Percentiles rank a stretch among this genome's conserved stretches.
phyloP scores from a whole-genome alignment of 2,113 vertebrate genomes.

The Gopherus flavomarginatus region DNA sequence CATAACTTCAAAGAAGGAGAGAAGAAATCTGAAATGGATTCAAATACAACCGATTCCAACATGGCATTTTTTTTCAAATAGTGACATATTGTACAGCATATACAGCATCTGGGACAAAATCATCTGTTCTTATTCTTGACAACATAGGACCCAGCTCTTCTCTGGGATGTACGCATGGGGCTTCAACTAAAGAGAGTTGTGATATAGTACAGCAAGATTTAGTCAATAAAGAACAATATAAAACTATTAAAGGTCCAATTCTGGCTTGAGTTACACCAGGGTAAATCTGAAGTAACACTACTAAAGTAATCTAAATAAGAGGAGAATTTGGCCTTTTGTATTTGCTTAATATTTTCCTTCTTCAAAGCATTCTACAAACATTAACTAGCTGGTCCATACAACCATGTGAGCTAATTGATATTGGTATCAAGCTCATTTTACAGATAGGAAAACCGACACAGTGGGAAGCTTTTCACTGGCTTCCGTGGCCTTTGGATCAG shows the following conservation, averaged over 20 bases:
- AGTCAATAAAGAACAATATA: background rate
- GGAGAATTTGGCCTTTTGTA: background rate
- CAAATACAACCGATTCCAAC: background rate
- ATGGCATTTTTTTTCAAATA: background rate
- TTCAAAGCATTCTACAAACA: accelerated
- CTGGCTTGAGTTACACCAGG: background rate
- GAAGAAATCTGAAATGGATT: background rate
- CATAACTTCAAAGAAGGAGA: background rate
- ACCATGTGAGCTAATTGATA: background rate
- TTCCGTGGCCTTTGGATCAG: background rate
- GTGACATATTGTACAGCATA: background rate
- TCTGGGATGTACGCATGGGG: background rate
- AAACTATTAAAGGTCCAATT: background rate
- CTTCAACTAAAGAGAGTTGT: background rate
- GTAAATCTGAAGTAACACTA: background rate
- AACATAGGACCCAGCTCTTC: background rate
- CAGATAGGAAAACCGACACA: background rate
- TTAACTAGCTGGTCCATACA: background rate
- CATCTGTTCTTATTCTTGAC: background rate
- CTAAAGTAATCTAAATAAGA: background rate
- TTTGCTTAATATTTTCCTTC: background rate
- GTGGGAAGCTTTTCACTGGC: background rate
- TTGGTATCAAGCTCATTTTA: background rate
- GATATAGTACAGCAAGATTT: background rate
- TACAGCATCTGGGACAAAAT: background rate